Evolutionary conservation across 2,113 vertebrate species (phyloP).

Genomic region (Vireo altiloquus): DNA sequence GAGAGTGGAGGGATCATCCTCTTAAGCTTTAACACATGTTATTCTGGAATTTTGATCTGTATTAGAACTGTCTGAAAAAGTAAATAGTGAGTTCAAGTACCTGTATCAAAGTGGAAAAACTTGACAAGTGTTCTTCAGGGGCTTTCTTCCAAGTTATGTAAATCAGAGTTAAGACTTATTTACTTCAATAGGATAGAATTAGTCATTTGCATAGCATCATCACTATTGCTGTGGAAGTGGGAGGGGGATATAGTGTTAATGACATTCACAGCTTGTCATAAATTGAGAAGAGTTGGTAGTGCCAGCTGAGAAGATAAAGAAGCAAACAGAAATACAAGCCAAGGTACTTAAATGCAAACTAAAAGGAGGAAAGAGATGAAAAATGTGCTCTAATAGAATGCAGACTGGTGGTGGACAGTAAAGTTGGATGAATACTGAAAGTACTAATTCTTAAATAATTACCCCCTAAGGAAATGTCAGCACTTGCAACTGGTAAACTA

Average conservation of each 20-base stretch:
- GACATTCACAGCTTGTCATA: constrained; percentile 21
- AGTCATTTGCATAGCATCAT: neutral
- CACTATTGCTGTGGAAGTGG: neutral
- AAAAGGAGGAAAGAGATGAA: neutral
- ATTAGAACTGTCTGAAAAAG: neutral
- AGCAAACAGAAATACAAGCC: neutral
- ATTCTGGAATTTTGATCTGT: neutral
- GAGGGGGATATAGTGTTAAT: neutral
- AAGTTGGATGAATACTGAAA: neutral
- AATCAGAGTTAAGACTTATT: neutral
- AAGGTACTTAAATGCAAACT: neutral
- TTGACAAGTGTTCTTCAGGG: neutral
- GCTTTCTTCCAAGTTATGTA: neutral
- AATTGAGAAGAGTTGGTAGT: neutral
- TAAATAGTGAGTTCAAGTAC: neutral
- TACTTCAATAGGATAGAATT: neutral
- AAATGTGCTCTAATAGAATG: neutral
- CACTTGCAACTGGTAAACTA: neutral
- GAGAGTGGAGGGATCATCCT: neutral
- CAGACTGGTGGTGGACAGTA: neutral
- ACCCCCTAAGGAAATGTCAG: neutral
- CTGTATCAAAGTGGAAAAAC: neutral
- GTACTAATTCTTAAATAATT: neutral
- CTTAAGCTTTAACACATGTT: neutral
- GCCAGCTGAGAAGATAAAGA: neutral